These are phyloP conservation scores for Aurelia coerulea DNA, from an alignment of 30 jellyfish, hydroid and myxozoan species.

Conservation along the genomic window DNA sequence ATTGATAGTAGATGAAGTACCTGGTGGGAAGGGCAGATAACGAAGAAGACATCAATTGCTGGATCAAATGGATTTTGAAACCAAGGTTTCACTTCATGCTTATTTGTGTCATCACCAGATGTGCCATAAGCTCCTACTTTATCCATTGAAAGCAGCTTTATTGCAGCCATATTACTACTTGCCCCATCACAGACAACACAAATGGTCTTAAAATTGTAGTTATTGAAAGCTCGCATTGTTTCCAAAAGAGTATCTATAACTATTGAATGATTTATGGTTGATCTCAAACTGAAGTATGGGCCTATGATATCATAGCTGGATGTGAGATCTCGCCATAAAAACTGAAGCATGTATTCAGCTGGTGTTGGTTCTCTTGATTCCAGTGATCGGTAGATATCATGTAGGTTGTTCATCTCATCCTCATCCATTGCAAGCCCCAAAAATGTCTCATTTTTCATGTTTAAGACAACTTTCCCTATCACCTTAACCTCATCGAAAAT, in stretches of 20 bases:
- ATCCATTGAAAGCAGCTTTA: conserved; percentile 1
- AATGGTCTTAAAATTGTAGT: no score
- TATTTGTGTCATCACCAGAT: conserved; percentile 18
- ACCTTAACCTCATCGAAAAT: conserved; percentile 44
- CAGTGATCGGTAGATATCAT: conserved; percentile 20
- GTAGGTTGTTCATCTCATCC: conserved; percentile 32
- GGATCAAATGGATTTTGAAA: conserved; percentile 38
- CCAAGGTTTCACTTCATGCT: conserved; percentile 35
- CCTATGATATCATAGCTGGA: no score
- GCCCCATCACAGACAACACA: no score
- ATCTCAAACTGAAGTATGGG: no score
- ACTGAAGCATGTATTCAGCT: background rate
- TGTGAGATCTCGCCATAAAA: conserved; percentile 49
- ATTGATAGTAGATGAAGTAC: no score
- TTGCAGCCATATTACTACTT: conserved; percentile 43
- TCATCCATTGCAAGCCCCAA: conserved; percentile 43
- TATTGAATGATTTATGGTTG: no score
- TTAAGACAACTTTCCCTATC: conserved; percentile 30
- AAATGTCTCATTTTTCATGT: conserved; percentile 36
- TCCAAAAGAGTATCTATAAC: no score
- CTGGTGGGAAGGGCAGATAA: conserved; percentile 52
- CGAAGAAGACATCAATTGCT: conserved; percentile 25
- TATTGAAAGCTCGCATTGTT: no score
- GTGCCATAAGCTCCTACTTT: conserved; percentile 31
- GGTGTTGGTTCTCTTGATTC: conserved; percentile 40